Conservation (phyloP, 2,888 invertebrate species). For the Desoria tigrina region DNA sequence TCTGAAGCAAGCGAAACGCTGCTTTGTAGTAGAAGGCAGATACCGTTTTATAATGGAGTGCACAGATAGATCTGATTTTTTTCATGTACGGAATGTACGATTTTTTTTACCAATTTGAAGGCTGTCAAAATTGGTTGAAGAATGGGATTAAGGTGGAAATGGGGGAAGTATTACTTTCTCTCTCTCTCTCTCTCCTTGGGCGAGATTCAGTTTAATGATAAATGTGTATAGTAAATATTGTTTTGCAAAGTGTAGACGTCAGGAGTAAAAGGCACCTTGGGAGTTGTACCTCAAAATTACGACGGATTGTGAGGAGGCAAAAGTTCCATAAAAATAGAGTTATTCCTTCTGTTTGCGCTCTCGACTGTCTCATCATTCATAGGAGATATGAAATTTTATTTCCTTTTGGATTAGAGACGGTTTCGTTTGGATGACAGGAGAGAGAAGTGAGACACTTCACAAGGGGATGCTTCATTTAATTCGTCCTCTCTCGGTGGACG, state of each 20-base stretch:
- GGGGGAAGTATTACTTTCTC: neutral
- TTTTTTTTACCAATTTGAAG: too few relatives aligned
- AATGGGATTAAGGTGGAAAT: neutral
- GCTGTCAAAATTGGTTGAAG: conserved; percentile 1
- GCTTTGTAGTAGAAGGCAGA: too few relatives aligned
- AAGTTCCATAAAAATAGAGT: conserved; percentile 17
- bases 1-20: too few relatives aligned
- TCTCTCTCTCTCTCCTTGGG: neutral
- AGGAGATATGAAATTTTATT: conserved; percentile 15
- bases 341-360: conserved; percentile 18
- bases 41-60: too few relatives aligned
- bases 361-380: conserved; percentile 22
- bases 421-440: conserved; percentile 4
- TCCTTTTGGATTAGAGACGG: conserved; percentile 11
- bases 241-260: conserved; percentile 18
- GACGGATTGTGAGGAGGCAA: conserved; percentile 10
- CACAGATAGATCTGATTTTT: too few relatives aligned
- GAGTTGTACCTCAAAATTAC: conserved; percentile 15
- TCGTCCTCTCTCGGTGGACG: neutral
- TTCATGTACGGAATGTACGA: too few relatives aligned
- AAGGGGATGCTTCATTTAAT: conserved; percentile 4
- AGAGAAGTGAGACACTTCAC: conserved; percentile 11
- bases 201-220: conserved; percentile 15
- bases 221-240: conserved; percentile 21
- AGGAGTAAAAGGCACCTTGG: conserved; percentile 15